A percentile compares a stretch with the other conserved stretches of the same genome.
These are phyloP conservation scores for Synanthedon formicaeformis DNA, from an alignment of 2,888 invertebrate species.

Conservation along the genomic window DNA sequence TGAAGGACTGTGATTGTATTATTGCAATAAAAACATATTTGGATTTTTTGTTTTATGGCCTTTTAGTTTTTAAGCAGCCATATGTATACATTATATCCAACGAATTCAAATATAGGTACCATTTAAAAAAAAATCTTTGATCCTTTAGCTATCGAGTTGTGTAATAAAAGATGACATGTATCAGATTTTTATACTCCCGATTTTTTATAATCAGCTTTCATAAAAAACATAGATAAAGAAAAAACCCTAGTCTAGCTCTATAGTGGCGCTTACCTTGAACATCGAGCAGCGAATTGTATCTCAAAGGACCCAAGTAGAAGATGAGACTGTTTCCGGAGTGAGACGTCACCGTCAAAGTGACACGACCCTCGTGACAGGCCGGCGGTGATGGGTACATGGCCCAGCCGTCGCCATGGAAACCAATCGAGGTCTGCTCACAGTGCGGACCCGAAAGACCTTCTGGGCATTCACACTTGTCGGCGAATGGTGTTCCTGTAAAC, in stretches of 20 bases:
- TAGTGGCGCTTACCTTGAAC: slow-evolving; percentile 68
- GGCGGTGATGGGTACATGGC: slow-evolving; percentile 92
- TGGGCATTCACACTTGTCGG: slow-evolving; percentile 83
- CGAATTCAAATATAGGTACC: no score
- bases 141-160: no score
- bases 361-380: slow-evolving; percentile 85
- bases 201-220: no score
- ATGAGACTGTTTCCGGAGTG: slow-evolving; percentile 83
- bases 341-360: slow-evolving; percentile 85
- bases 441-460: slow-evolving; percentile 85
- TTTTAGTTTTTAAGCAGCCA: no score
- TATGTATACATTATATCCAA: no score
- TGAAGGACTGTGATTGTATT: no score
- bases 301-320: slow-evolving; percentile 90
- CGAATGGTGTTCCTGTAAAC: slow-evolving; percentile 62
- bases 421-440: slow-evolving; percentile 90
- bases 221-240: not conserved
- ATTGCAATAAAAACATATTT: no score
- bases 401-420: slow-evolving; percentile 92
- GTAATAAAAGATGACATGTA: no score
- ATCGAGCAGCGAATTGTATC: slow-evolving; percentile 71
- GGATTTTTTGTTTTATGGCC: no score
- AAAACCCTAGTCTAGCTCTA: not conserved
- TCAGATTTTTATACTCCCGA: no score
- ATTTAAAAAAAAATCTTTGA: no score